Evolutionary conservation across 1,140 invertebrate genomes (phyloP).

Genomic region (Pissodes strobi): DNA sequence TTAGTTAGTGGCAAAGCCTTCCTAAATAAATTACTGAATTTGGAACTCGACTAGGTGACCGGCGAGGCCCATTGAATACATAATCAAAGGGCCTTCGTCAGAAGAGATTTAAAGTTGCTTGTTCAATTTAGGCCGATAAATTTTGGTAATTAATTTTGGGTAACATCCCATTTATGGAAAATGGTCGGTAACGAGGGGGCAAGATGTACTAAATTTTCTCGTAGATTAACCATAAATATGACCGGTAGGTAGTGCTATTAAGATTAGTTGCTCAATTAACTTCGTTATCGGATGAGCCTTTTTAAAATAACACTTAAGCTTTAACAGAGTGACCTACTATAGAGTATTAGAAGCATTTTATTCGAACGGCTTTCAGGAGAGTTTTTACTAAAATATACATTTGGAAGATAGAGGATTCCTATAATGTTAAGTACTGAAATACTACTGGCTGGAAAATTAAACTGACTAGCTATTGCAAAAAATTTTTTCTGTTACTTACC

Average conservation of each 20-base stretch:
- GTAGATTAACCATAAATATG: background rate
- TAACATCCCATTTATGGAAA: constrained; percentile 7
- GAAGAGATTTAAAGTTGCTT: constrained; percentile 24
- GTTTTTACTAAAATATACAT: no score
- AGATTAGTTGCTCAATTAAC: background rate
- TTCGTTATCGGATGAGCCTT: no score
- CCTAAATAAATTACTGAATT: constrained; percentile 21
- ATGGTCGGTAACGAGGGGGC: background rate
- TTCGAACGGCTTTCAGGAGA: no score
- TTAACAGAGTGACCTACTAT: no score
- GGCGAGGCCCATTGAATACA: constrained; percentile 14
- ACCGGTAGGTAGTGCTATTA: background rate
- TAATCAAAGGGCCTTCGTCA: constrained; percentile 23
- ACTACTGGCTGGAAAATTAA: no score
- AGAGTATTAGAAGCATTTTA: no score
- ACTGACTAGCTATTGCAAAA: no score
- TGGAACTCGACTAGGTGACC: constrained; percentile 11
- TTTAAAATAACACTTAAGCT: no score
- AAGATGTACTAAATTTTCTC: constrained; percentile 1
- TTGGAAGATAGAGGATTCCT: no score
- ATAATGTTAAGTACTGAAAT: no score
- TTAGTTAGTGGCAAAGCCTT: constrained; percentile 7
- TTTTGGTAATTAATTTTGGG: constrained; percentile 26
- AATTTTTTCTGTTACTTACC: no score
- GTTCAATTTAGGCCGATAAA: constrained; percentile 22